Evolutionary conservation across 2,888 invertebrate genomes (phyloP).

Genomic region (Crematogaster levior): DNA sequence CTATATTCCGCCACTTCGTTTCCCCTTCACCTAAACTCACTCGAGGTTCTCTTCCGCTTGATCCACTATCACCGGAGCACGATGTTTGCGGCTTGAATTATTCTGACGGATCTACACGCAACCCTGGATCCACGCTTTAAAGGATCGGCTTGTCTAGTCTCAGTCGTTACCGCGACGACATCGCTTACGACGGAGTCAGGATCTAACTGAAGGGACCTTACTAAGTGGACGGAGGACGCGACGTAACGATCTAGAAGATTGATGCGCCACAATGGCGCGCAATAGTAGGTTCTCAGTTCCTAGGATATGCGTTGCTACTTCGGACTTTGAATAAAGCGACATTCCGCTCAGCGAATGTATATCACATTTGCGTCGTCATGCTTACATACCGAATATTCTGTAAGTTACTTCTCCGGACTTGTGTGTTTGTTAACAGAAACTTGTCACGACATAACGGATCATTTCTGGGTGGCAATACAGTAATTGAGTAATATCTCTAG

Average conservation of each 20-base stretch:
- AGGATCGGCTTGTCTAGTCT: constrained; percentile 38
- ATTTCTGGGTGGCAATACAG: background rate
- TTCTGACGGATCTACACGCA: constrained; percentile 70
- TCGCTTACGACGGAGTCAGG: constrained; percentile 50
- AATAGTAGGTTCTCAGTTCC: constrained; percentile 17
- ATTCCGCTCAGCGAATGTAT: constrained; percentile 16
- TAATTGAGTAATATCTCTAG: background rate
- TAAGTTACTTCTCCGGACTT: background rate
- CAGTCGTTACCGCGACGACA: constrained; percentile 37
- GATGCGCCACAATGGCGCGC: constrained; percentile 36
- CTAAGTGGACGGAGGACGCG: constrained; percentile 49
- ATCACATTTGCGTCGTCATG: constrained; percentile 11
- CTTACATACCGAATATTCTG: background rate
- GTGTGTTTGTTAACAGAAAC: background rate
- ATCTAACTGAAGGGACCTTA: constrained; percentile 34
- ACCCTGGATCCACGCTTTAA: constrained; percentile 59
- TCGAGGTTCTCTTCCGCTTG: constrained; percentile 63
- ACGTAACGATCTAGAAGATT: constrained; percentile 53
- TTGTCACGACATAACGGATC: background rate
- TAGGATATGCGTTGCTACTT: background rate
- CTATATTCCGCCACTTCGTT: constrained; percentile 54
- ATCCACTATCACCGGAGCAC: constrained; percentile 70
- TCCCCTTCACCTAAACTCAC: constrained; percentile 42
- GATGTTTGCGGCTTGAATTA: constrained; percentile 79
- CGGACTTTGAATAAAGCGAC: constrained; percentile 27